These are phyloP conservation scores for Eretmocerus hayati DNA, from an alignment of 2,888 invertebrate species.

Conservation along the genomic window DNA sequence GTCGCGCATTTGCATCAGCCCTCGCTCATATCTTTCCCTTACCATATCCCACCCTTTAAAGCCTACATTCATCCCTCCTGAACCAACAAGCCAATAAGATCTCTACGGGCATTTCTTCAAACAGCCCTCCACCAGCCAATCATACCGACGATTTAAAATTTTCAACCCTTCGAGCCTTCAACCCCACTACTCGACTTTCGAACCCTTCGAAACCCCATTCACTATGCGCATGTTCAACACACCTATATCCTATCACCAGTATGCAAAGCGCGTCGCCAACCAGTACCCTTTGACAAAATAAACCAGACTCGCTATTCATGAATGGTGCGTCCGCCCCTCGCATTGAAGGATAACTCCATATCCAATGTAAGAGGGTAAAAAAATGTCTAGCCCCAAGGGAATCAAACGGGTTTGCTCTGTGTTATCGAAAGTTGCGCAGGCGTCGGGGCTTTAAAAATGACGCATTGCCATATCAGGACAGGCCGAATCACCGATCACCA, in stretches of 20 bases:
- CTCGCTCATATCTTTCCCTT: conserved; percentile 1
- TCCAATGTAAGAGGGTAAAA: conserved; percentile 1
- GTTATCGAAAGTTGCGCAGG: conserved; percentile 36
- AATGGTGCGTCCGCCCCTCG: too few species aligned
- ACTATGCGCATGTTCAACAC: not conserved
- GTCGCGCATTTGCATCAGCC: not conserved
- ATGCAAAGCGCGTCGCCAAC: conserved; percentile 32
- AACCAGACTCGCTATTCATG: too few species aligned
- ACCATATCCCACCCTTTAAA: conserved; percentile 7
- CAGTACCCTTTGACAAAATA: too few species aligned
- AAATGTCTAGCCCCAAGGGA: conserved; percentile 5
- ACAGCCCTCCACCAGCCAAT: too few species aligned
- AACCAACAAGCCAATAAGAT: not conserved
- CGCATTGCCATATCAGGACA: too few species aligned
- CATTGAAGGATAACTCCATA: too few species aligned
- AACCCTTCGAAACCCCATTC: conserved; percentile 10
- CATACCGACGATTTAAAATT: too few species aligned
- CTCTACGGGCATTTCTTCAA: not conserved
- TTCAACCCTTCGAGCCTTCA: not conserved
- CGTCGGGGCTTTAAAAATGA: conserved; percentile 41
- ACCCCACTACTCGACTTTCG: conserved; percentile 25
- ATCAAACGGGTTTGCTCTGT: too few species aligned
- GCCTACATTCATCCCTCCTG: conserved; percentile 1
- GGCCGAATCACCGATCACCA: too few species aligned
- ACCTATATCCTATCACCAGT: conserved; percentile 18